Base-by-base conservation (phyloP, 2,797 vertebrate genomes). In the Nyctalus aviator region DNA sequence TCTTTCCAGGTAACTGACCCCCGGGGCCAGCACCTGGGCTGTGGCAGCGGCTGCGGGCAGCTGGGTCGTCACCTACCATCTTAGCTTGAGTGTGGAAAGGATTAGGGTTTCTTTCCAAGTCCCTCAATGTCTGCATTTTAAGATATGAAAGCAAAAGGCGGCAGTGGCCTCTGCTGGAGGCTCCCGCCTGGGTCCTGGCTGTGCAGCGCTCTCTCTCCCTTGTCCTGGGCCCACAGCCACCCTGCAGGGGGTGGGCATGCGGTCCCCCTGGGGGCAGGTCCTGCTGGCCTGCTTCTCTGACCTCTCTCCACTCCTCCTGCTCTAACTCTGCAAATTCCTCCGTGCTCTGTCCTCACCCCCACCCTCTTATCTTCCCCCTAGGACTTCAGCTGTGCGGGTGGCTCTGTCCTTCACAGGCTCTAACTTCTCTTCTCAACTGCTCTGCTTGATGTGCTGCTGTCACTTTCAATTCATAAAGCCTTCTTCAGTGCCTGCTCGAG, bases 1-100 rank as follows among this genome's bases (percentile, higher is more conserved):
- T 98, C 99, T 41, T 99, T 99, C 97, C 99, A 99, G 99, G 99
- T 99, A 98, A 82, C 0, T 0, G 30, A 90, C 32, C 1, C n/a
- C 30, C 2, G 3, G 27, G 13, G 30, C 50, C 11, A 0, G 23
- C 17, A 0, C 66, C 55, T 2, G 32, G 1, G 18, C 69, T 5
- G 27, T 7, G 9, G 8, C 48, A 2, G 4, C 1, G 53, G 55
- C 21, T 0, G 5, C 3, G 13, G 17, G 53, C 21, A 8, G 30
- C 53, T 18, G 59, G 8, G 4, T 59, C 37, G n/a, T 35, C 57
- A 41, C 37, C 37, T 41, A 2, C 46, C 13, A 4, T 7, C 41
- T 78, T 37, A 50, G 44, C 25, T 25, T 8, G 44, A 73, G 15
- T 3, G 2, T 23, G 44, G 77, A 71, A 55, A 87, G 62, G 64